These are phyloP conservation scores for Drosophila suboccidentalis DNA, from an alignment of 2,888 invertebrate species.

Conservation along the genomic window DNA sequence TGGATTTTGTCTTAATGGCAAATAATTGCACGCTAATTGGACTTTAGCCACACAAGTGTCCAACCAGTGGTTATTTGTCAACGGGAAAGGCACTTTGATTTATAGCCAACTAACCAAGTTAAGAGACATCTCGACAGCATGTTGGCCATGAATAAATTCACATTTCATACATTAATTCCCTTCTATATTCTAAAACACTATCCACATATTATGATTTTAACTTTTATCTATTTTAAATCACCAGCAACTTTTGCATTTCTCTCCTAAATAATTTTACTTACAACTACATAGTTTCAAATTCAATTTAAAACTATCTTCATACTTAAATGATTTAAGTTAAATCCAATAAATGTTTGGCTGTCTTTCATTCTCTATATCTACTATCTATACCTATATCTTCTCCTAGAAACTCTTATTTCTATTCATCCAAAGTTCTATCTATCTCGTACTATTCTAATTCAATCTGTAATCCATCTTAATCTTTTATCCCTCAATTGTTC, in stretches of 20 bases:
- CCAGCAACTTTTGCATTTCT: neutral
- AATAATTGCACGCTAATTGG: conserved; percentile 73
- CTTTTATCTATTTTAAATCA: neutral
- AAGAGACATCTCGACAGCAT: neutral
- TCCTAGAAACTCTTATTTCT: neutral
- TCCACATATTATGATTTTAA: neutral
- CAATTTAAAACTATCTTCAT: too few species aligned
- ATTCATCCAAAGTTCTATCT: neutral
- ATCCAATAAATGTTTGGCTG: too few species aligned
- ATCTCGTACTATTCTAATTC: neutral
- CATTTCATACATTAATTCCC: neutral
- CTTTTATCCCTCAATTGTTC: neutral
- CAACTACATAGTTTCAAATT: too few species aligned
- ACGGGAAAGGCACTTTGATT: conserved; percentile 7
- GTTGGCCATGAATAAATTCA: neutral
- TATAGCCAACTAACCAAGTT: conserved; percentile 5
- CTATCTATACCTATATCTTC: neutral
- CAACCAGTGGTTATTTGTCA: conserved; percentile 7
- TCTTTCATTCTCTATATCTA: neutral
- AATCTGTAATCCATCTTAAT: neutral
- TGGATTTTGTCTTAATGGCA: conserved; percentile 57
- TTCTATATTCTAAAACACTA: neutral
- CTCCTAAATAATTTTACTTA: neutral
- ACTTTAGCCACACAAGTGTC: conserved; percentile 21
- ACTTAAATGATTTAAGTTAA: too few species aligned